Percentiles rank a stretch among this genome's conserved stretches.
These are phyloP conservation scores for Lipophrys pholis DNA, from an alignment of 2,113 vertebrate species.

Conservation along the genomic window DNA sequence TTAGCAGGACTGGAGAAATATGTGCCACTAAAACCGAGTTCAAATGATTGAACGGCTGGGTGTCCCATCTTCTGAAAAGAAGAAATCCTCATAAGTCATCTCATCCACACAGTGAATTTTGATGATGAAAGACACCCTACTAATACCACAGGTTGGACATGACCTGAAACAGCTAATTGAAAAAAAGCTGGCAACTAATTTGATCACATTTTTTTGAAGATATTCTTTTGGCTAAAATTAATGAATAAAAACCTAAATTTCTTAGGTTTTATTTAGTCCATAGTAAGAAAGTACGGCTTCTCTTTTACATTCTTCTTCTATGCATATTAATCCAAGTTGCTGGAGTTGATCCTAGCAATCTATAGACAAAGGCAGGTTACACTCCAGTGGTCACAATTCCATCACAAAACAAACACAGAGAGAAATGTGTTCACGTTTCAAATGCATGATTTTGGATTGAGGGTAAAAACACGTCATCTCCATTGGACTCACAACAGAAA, in stretches of 20 bases:
- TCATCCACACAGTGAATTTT: neutral
- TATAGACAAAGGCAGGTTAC: too few species aligned
- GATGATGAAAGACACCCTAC: neutral
- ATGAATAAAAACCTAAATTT: neutral
- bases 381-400: too few species aligned
- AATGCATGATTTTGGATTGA: too few species aligned
- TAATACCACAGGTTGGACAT: neutral
- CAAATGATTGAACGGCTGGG: neutral
- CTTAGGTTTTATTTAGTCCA: neutral
- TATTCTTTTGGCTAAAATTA: neutral
- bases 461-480: too few species aligned
- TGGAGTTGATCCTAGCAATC: too few species aligned
- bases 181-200: neutral
- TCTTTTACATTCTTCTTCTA: neutral
- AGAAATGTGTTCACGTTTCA: too few species aligned
- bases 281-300: neutral
- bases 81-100: constrained; percentile 11
- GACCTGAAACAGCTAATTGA: neutral
- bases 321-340: too few species aligned
- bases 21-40: neutral
- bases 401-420: too few species aligned
- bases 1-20: constrained; percentile 16
- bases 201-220: neutral
- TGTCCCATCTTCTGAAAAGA: constrained; percentile 19
- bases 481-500: too few species aligned